Conservation (phyloP, 2,888 invertebrate species). For the Cataglyphis livida region DNA sequence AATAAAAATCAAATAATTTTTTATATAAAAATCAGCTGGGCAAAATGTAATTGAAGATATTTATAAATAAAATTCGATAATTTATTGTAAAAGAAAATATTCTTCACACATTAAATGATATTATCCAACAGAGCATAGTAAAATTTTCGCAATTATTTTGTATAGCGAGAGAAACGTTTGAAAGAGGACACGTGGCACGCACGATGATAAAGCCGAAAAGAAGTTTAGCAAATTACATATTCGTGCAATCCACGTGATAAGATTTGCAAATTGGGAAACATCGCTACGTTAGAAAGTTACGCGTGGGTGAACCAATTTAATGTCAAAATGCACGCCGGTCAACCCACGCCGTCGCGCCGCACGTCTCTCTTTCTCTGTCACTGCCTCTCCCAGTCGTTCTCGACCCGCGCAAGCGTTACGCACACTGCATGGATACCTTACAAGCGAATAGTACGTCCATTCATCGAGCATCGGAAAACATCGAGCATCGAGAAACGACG, state of each 20-base stretch:
- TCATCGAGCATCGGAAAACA: conserved; percentile 53
- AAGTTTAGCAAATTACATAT: conserved; percentile 32
- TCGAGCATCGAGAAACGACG: not conserved
- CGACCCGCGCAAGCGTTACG: conserved; percentile 24
- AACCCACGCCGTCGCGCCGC: conserved; percentile 52
- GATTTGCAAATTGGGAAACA: conserved; percentile 59
- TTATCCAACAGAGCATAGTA: not conserved
- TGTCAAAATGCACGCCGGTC: conserved; percentile 52
- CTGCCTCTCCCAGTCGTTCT: not conserved
- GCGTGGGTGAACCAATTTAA: conserved; percentile 64
- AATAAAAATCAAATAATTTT: not conserved
- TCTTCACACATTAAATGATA: not conserved
- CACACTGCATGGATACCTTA: conserved; percentile 40
- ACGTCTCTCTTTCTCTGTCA: conserved; percentile 25
- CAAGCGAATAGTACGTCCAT: conserved; percentile 56
- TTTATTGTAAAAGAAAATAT: not conserved
- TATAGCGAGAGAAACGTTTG: not conserved
- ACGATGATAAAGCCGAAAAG: not conserved
- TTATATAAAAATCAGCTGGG: not conserved
- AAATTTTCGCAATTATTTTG: conserved; percentile 1
- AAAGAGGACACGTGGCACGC: not conserved
- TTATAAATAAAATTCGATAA: not conserved
- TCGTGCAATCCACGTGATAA: conserved; percentile 24
- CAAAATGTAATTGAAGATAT: not conserved
- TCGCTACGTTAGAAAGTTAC: conserved; percentile 61